Conservation (phyloP, 2,888 invertebrate genomes). For the Leptinotarsa rubiginosa region DNA sequence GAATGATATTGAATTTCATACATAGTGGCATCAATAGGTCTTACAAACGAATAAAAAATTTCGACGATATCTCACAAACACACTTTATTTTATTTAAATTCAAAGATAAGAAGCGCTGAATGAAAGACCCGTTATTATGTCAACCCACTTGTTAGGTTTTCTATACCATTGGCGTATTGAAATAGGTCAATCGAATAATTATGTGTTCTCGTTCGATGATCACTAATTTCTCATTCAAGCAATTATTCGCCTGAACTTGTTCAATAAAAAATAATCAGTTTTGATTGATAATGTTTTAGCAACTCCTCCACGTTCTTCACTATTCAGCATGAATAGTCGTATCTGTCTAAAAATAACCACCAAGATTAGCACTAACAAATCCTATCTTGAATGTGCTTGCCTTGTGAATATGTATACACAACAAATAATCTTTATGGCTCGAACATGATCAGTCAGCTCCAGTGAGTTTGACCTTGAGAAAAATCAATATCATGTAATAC, state of each 20-base stretch:
- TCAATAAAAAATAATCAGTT: not conserved
- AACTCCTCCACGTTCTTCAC: not conserved
- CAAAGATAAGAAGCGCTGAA: too few species aligned
- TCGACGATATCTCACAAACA: too few species aligned
- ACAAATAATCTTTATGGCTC: not conserved
- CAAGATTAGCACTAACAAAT: not conserved
- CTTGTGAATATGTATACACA: not conserved
- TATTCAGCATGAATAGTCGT: not conserved
- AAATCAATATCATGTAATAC: not conserved
- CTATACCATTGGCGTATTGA: too few species aligned
- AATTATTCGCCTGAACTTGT: not conserved
- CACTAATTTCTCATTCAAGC: not conserved
- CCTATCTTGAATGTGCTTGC: slow-evolving; percentile 1
- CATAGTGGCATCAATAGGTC: too few species aligned
- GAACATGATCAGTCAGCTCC: not conserved
- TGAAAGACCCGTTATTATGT: too few species aligned
- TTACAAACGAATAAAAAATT: too few species aligned
- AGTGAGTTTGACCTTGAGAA: not conserved
- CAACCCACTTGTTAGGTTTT: not conserved
- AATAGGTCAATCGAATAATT: too few species aligned
- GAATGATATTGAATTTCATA: too few species aligned
- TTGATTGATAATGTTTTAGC: not conserved
- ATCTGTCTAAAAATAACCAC: not conserved
- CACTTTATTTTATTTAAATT: too few species aligned
- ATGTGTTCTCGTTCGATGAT: too few species aligned